Base-by-base conservation (phyloP, 2,888 invertebrate genomes). In the Furcula furcula region DNA sequence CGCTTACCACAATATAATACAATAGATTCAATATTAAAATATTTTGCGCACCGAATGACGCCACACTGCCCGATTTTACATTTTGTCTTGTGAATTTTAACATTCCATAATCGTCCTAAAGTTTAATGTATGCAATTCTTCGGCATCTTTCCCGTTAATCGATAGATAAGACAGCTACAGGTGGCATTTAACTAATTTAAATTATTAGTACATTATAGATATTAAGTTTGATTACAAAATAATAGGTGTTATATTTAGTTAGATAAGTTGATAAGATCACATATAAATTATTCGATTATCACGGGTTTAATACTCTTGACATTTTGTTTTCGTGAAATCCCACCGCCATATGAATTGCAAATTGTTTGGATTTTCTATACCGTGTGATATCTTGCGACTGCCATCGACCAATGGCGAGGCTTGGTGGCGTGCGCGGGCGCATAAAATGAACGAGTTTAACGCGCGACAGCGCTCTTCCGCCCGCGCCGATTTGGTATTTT, bases 361-460 rank as follows among this genome's bases (percentile, higher is more conserved):
- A 39, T 50, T 16, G 21, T 36, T 31, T 20, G 22, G 23, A 29
- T 49, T 23, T 21, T 13, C 23, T 11, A 10, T 6, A 5, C 23
- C 11, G n/a, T 2, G 14, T 3, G 14, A 14, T 26, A 6, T 10
- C 21, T 9, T 14, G 26, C 4, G 14, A 12, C 9, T n/a, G n/a
- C n/a, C 47, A 44, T 44, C 36, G 35, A 29, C 40, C 40, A 41
- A 48, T 14, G 11, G 14, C 26, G n/a, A 13, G 28, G n/a, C 18
- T 64, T 78, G 77, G 74, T 52, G 40, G 49, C 55, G 40, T 71
- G 68, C 69, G 66, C 50, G 37, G 33, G 56, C 67, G 72, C 81
- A 79, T 80, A 75, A 75, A 76, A 65, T 56, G 40, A 40, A 39
- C 44, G 42, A 40, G 55, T 68, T 70, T 72, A 72, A 61, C 55